These are phyloP conservation scores for Volucella bombylans DNA, from an alignment of 2,888 invertebrate species.

Conservation along the genomic window DNA sequence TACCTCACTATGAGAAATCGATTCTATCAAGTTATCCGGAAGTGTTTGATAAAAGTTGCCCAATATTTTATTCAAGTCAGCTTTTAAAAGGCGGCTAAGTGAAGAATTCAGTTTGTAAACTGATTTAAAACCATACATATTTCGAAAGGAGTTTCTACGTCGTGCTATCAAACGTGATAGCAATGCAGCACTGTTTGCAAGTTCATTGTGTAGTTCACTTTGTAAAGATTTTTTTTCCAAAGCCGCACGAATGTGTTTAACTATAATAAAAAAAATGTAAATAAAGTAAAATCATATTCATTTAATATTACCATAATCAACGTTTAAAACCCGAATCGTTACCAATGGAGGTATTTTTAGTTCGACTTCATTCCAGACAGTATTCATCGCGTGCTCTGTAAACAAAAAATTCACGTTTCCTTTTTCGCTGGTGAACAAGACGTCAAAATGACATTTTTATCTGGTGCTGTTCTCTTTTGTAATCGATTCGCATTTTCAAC, in stretches of 20 bases:
- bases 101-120: conserved; percentile 80
- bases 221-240: conserved; percentile 73
- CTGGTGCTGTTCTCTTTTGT: no score
- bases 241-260: conserved; percentile 74
- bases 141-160: conserved; percentile 80
- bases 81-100: conserved; percentile 78
- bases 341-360: conserved; percentile 79
- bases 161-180: conserved; percentile 80
- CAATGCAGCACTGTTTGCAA: conserved; percentile 79
- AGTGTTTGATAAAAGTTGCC: conserved; percentile 77
- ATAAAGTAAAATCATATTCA: not conserved
- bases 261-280: conserved; percentile 67
- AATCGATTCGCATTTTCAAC: no score
- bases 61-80: conserved; percentile 78
- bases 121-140: conserved; percentile 79
- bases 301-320: conserved; percentile 76
- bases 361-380: conserved; percentile 79
- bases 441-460: no score
- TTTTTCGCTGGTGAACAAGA: no score
- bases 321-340: conserved; percentile 75
- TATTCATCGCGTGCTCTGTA: conserved; percentile 73
- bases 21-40: conserved; percentile 76
- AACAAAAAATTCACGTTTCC: not conserved
- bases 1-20: conserved; percentile 75
- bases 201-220: conserved; percentile 68